A percentile compares a stretch with the other conserved stretches of the same genome.
Evolutionary conservation across 2,113 vertebrate genomes (phyloP).

Genomic region (Megaleporinus macrocephalus): DNA sequence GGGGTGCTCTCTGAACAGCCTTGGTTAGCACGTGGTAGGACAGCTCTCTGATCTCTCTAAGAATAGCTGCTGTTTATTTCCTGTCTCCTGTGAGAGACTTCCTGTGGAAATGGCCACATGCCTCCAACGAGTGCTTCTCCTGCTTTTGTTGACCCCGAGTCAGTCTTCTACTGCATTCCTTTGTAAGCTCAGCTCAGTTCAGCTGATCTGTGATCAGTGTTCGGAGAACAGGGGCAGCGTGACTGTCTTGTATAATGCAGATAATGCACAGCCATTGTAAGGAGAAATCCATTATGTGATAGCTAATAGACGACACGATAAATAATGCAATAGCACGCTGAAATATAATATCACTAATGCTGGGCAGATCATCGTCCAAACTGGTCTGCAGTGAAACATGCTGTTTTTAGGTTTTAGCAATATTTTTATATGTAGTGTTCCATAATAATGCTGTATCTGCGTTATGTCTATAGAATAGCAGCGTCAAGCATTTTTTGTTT

Average conservation of each 20-base stretch:
- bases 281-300: not conserved
- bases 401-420: too few species aligned
- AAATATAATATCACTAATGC: not conserved
- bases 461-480: too few species aligned
- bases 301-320: not conserved
- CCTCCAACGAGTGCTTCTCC: conserved; percentile 10
- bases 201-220: not conserved
- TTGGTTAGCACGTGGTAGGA: conserved; percentile 17
- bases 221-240: not conserved
- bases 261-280: not conserved
- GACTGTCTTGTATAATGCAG: not conserved
- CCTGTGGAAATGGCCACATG: conserved; percentile 40
- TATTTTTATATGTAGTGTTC: too few species aligned
- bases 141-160: not conserved
- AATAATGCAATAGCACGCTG: not conserved
- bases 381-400: too few species aligned
- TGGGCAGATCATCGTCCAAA: too few species aligned
- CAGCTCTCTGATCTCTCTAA: conserved; percentile 52
- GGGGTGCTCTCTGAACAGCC: conserved; percentile 12
- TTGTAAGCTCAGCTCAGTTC: not conserved
- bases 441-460: too few species aligned
- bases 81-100: conserved; percentile 44
- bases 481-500: too few species aligned
- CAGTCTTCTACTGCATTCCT: not conserved
- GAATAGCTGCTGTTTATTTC: conserved; percentile 54